A percentile compares a stretch with the other conserved stretches of the same genome.
Conservation (phyloP, 2,797 vertebrate species). For the Arrhamphus sclerolepis region DNA sequence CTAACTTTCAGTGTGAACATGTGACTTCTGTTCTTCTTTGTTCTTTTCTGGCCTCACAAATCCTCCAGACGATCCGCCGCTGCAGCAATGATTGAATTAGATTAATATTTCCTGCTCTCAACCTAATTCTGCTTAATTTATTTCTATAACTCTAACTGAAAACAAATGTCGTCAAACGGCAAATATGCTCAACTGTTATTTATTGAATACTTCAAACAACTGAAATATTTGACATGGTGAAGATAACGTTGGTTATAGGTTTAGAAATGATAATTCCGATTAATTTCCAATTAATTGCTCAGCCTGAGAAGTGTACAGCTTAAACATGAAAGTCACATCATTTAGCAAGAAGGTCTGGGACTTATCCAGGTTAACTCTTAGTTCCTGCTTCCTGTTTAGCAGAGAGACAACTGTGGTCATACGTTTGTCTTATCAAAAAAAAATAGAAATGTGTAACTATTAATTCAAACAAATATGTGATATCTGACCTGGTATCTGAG, state of each 20-base stretch:
- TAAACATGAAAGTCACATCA: no score
- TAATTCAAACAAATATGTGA: neutral
- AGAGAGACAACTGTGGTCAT: neutral
- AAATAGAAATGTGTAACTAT: neutral
- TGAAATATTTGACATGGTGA: no score
- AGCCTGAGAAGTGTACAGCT: no score
- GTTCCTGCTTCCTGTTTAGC: neutral
- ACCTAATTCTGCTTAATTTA: no score
- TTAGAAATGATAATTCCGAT: no score
- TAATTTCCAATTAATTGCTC: no score
- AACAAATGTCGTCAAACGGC: no score
- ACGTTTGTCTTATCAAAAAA: no score
- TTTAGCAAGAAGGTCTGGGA: neutral
- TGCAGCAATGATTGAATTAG: neutral
- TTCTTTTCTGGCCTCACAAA: constrained; percentile 74
- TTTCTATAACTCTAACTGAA: no score
- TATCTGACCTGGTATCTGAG: constrained; percentile 8
- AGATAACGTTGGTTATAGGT: no score
- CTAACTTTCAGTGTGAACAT: constrained; percentile 41
- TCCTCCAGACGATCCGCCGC: constrained; percentile 18
- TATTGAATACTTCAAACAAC: no score
- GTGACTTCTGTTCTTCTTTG: constrained; percentile 41
- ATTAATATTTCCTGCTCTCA: neutral
- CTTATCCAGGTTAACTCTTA: neutral
- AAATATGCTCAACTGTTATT: no score